These are phyloP conservation scores for Denticeps clupeoides DNA, from an alignment of 2,797 vertebrate genomes.

Conservation along the genomic window DNA sequence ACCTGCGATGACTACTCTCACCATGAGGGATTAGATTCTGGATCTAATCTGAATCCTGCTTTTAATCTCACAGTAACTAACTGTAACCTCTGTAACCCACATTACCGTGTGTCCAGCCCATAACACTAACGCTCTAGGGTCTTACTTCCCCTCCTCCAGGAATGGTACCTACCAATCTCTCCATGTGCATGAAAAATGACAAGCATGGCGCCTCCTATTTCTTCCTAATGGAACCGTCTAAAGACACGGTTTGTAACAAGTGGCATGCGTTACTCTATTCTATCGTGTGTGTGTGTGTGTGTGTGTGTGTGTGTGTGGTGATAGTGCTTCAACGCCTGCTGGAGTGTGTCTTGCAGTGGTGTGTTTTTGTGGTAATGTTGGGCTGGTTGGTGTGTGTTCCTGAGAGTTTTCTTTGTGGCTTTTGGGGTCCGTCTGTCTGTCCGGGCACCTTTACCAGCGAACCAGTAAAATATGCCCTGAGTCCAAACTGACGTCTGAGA, in stretches of 20 bases:
- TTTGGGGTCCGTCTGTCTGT: background rate
- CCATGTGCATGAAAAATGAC: slow-evolving; percentile 99
- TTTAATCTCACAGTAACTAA: slow-evolving; percentile 22
- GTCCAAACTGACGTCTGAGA: no score
- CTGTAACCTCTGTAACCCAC: slow-evolving; percentile 67
- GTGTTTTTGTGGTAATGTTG: background rate
- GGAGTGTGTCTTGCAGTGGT: background rate
- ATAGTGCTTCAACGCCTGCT: background rate
- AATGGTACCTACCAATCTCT: slow-evolving; percentile 99
- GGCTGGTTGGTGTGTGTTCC: no score
- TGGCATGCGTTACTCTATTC: slow-evolving; percentile 68
- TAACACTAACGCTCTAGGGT: slow-evolving; percentile 99
- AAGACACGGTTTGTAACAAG: slow-evolving; percentile 99
- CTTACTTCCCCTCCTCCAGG: slow-evolving; percentile 99
- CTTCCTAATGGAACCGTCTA: slow-evolving; percentile 99
- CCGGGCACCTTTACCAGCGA: background rate
- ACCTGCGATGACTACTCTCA: no score
- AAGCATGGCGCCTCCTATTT: slow-evolving; percentile 99
- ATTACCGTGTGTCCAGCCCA: slow-evolving; percentile 80
- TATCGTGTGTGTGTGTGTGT: slow-evolving; percentile 2
- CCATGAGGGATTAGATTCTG: no score
- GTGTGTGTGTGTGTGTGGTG: slow-evolving; percentile 6
- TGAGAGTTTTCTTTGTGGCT: no score
- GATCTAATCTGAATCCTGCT: no score
- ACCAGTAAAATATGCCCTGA: no score